phyloP scores from a whole-genome alignment of 1,140 invertebrate genomes.

The Tachypleus tridentatus region DNA sequence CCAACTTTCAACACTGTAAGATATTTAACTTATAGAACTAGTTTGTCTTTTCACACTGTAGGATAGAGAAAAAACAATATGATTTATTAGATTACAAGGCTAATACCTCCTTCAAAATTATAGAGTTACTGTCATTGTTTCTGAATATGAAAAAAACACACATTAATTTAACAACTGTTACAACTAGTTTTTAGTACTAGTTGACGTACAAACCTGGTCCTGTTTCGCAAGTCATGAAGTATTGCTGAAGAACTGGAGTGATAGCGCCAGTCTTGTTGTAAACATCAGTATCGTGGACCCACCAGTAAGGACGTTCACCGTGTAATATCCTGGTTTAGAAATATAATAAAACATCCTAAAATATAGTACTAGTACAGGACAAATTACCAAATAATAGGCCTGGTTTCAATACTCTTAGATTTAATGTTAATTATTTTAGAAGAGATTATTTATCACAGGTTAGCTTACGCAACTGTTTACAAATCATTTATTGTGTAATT shows the following conservation, averaged over 20 bases:
- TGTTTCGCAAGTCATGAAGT: slow-evolving; percentile 47
- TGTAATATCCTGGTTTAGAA: slow-evolving; percentile 40
- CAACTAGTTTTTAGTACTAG: too few species aligned
- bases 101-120: too few species aligned
- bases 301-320: slow-evolving; percentile 54
- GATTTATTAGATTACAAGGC: too few species aligned
- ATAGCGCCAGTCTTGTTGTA: slow-evolving; percentile 14
- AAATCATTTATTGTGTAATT: too few species aligned
- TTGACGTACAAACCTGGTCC: slow-evolving; percentile 38
- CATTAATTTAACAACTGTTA: too few species aligned
- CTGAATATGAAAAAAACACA: too few species aligned
- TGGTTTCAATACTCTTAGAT: background rate
- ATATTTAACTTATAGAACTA: too few species aligned
- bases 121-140: too few species aligned
- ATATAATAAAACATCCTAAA: slow-evolving; percentile 4
- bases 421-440: background rate
- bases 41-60: too few species aligned
- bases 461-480: too few species aligned
- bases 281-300: slow-evolving; percentile 40
- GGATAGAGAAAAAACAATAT: too few species aligned
- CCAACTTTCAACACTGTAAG: too few species aligned
- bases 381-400: slow-evolving; percentile 5
- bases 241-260: slow-evolving; percentile 38
- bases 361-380: background rate
- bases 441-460: background rate